phyloP scores from a whole-genome alignment of 30 jellyfish, hydroid and myxozoan genomes.

The Aurelia sp. region DNA sequence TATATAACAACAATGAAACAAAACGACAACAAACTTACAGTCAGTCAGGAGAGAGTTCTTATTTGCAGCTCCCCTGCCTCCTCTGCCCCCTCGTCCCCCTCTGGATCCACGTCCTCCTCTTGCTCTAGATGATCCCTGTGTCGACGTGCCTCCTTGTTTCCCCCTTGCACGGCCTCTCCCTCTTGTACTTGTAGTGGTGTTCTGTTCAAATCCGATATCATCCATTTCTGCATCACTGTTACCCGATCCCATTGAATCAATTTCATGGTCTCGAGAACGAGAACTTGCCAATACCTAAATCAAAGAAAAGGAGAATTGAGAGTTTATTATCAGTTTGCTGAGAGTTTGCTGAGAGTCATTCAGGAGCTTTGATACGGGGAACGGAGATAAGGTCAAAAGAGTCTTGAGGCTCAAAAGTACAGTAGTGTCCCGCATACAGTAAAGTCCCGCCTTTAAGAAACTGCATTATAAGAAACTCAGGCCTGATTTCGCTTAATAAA shows the following conservation, averaged over 20 bases:
- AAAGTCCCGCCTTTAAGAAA: too few relatives aligned
- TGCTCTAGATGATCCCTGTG: not conserved
- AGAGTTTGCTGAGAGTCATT: too few relatives aligned
- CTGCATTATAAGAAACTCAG: too few relatives aligned
- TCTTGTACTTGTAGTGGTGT: not conserved
- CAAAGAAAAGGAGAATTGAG: not conserved
- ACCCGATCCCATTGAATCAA: not conserved
- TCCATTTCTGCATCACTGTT: slow-evolving; percentile 57
- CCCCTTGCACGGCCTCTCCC: slow-evolving; percentile 30
- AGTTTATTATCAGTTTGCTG: too few relatives aligned
- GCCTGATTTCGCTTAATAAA: too few relatives aligned
- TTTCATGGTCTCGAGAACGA: slow-evolving; percentile 6
- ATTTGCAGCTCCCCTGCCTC: slow-evolving; percentile 49
- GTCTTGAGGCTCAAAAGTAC: too few relatives aligned
- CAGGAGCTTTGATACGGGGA: too few relatives aligned
- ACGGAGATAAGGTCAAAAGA: too few relatives aligned
- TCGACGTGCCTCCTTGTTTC: slow-evolving; percentile 1
- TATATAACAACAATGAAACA: not conserved
- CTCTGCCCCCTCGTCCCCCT: slow-evolving; percentile 62
- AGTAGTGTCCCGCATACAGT: too few relatives aligned
- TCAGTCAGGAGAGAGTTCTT: slow-evolving; percentile 52
- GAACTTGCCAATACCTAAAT: slow-evolving; percentile 61
- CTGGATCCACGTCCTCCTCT: slow-evolving; percentile 48
- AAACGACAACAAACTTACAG: slow-evolving; percentile 46
- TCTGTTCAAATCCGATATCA: not conserved